Evolutionary conservation across 2,888 invertebrate species (phyloP), one percentile per base, ranked within the genome.

Genomic region (Mellilla xanthometata): DNA sequence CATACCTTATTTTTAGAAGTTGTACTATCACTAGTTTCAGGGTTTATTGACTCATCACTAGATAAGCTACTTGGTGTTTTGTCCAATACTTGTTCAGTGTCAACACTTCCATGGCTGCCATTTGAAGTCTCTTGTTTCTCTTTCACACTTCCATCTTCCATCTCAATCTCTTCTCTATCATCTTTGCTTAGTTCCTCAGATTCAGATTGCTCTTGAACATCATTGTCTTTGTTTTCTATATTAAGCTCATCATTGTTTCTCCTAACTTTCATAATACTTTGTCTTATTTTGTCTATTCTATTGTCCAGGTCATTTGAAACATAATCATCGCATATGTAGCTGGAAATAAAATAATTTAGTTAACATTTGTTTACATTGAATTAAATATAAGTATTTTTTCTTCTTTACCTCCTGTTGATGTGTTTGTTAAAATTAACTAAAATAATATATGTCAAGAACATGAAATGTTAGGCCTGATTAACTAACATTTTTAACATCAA

Each of bases 291-390:
- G 62, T 91, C 89, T 69, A 93, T 88, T 54, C 77, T 79, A 56
- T 88, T 80, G 56, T 90, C 86, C 27, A 93, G 90, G 72, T 95
- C 95, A 79, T 95, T 94, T 59, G 92, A 92, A 39, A 95, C 92
- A 88, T 93, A 95, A 63, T 95, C 95, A 80, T 95, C 95, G 87
- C 95, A 95, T 72, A 91, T 90, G 73, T 95, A 95, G 79, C 95
- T 95, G 85, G 24, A 90, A 90, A 45, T 24, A 2, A 5, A 19
- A 19, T 19, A 19, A 19, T 5, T 19, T 1, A 19, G 6, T 5
- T 6, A 19, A 19, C 6, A 19, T 19, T 19, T 5, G 6, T 19
- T 19, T 1, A 19, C 6, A 5, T 19, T 19, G 6, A 19, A 19
- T 19, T 19, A 19, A 19, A 19, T 19, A 19, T 19, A 19, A 6